phyloP scores from a whole-genome alignment of 2,113 vertebrate species.

The Xenus cinereus region DNA sequence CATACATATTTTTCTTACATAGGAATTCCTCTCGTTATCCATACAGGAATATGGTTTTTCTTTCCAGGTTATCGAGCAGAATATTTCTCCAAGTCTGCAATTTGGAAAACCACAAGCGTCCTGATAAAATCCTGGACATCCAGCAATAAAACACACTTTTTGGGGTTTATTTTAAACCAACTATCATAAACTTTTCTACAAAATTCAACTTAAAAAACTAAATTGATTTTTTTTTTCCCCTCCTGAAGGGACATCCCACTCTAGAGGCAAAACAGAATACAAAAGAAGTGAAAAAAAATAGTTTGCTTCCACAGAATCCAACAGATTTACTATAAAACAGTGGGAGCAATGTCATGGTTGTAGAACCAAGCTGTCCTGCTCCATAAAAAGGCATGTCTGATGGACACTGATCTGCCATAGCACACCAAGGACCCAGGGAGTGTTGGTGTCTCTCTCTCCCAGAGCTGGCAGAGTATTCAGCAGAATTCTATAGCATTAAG shows the following conservation, averaged over 20 bases:
- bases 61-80: not conserved
- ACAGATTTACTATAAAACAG: not conserved
- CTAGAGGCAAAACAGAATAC: not conserved
- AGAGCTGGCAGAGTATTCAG: not conserved
- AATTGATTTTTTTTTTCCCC: not conserved
- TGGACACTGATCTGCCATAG: not conserved
- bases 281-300: not conserved
- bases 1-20: not conserved
- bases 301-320: not conserved
- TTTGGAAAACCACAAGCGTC: not conserved
- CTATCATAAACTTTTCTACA: not conserved
- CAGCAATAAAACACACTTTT: not conserved
- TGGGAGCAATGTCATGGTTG: not conserved
- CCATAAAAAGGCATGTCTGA: not conserved
- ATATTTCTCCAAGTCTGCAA: not conserved
- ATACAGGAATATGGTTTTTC: not conserved
- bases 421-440: not conserved
- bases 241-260: not conserved
- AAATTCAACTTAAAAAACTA: not conserved
- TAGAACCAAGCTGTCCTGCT: not conserved
- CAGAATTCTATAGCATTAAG: not conserved
- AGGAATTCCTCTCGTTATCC: not conserved
- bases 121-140: not conserved
- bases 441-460: not conserved
- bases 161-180: not conserved